Base-by-base conservation (phyloP, 2,797 vertebrate genomes). In the Clarias laeviceps region DNA sequence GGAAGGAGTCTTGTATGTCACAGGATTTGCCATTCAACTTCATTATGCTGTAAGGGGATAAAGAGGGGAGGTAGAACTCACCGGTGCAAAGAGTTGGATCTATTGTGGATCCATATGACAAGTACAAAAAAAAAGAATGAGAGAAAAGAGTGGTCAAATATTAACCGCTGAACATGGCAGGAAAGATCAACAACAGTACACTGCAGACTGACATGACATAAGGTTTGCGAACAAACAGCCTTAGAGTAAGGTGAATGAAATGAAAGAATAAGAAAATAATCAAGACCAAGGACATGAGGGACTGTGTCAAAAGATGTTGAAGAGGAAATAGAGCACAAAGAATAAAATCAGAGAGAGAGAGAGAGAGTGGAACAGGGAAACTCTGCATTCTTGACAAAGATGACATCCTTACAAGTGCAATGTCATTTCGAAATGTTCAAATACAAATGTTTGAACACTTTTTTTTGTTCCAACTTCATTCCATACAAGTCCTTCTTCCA, bases 51-150 rank as follows among this genome's bases (percentile, higher is more conserved):
- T 92, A 92, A 92, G 93, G 94, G 94, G 94, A 91, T 94, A 93
- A 93, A 94, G 84, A 91, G 93, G 95, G 96, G 94, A 92, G 91
- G 94, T 82, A 88, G 79, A 70, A 99, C 98, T 99, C 97, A 99
- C 98, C 98, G 98, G 98, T 94, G 98, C 98, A 99, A 99, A 99
- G 94, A 99, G 98, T 96, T 99, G 98, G 97, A 99, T 99, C 98
- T 99, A 99, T 96, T 97, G 96, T 93, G 96, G 96, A 96, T 97
- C 98, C 97, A 96, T 97, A 85, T 96, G 96, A 97, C 96, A 96
- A 93, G 96, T 95, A 95, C 94, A 94, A 96, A 95, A 80, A 97
- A 77, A 78, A 17, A 62, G 95, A 98, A 98, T 94, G 91, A 95
- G 92, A 96, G 88, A 94, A 45, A 45, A 94, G 87, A 94, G 88